Evolutionary conservation across 1,140 invertebrate genomes (phyloP), one percentile per base, ranked within the genome.

Genomic region (Kradibia gibbosae): DNA sequence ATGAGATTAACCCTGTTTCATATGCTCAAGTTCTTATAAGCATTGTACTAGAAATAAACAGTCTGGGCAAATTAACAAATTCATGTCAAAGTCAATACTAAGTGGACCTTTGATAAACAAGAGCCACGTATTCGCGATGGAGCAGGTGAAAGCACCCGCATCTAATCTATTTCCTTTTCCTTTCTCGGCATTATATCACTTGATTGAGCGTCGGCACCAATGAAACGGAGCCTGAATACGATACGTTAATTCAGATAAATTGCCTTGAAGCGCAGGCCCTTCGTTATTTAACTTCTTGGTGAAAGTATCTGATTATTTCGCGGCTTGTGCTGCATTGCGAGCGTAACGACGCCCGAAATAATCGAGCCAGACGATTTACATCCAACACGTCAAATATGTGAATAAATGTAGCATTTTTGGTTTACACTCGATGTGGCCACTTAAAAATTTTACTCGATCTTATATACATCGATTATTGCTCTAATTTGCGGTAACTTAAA

Each of bases 231-330:
- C 76, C 48, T 53, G 76, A 25, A 50, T 36, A 78, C 4, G n/a
- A 11, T 11, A 11, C 50, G 25, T 75, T 39, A 62, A 62, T 76
- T 76, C 62, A 22, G 77, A 79, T 79, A 79, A 79, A 53, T 36
- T n/a, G 1, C 7, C n/a, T 31, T 39, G 34, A 79, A 60, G 55
- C 53, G 57, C n/a, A 71, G 60, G 78, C 71, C 53, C 45, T 48
- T 80, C 79, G 72, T 75, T 80, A 80, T 80, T 80, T 60, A 80
- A 80, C 36, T 39, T 11, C 39, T 4, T 45, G 72, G 79, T 80
- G 79, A 80, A 80, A 80, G 79, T 50, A 57, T 25, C 71, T 80
- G 75, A 80, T 80, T 80, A 80, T 80, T 80, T 71, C 36, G 31
- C 65, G 50, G 36, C 0, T n/a, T 28, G n/a, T 39, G 74, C 5